Percentiles rank a stretch among this genome's conserved stretches.
These are phyloP conservation scores for Abscondita cerata DNA, from an alignment of 2,888 invertebrate species.

Conservation along the genomic window DNA sequence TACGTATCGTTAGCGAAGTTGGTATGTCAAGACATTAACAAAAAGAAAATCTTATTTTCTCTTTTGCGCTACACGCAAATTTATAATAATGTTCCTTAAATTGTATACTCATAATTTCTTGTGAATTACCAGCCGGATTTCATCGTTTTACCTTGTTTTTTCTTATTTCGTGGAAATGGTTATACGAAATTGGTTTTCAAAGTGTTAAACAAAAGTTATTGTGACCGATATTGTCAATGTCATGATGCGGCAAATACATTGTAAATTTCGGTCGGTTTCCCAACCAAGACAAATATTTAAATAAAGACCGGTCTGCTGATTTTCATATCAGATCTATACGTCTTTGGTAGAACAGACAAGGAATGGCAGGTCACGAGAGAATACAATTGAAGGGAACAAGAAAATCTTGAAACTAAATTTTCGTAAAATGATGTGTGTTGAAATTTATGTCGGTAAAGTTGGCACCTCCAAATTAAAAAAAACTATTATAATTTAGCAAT, in stretches of 20 bases:
- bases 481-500: no score
- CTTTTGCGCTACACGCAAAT: constrained; percentile 14
- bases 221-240: constrained; percentile 25
- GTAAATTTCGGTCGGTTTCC: constrained; percentile 21
- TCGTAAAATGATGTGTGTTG: no score
- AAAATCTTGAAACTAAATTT: no score
- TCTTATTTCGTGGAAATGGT: constrained; percentile 15
- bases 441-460: no score
- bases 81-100: constrained; percentile 15
- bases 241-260: constrained; percentile 20
- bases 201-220: constrained; percentile 22
- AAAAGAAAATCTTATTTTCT: constrained; percentile 19
- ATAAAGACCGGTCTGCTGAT: constrained; percentile 5
- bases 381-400: no score
- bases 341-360: no score
- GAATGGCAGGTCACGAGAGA: constrained; percentile 6
- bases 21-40: constrained; percentile 21
- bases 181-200: background rate
- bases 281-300: constrained; percentile 18
- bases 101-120: constrained; percentile 1
- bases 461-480: no score
- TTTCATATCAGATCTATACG: constrained; percentile 10
- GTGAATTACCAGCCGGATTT: constrained; percentile 3
- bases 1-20: constrained; percentile 22
- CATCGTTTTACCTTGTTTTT: constrained; percentile 11